phyloP scores from a whole-genome alignment of 2,797 vertebrate species.

The Gymnothorax javanicus region DNA sequence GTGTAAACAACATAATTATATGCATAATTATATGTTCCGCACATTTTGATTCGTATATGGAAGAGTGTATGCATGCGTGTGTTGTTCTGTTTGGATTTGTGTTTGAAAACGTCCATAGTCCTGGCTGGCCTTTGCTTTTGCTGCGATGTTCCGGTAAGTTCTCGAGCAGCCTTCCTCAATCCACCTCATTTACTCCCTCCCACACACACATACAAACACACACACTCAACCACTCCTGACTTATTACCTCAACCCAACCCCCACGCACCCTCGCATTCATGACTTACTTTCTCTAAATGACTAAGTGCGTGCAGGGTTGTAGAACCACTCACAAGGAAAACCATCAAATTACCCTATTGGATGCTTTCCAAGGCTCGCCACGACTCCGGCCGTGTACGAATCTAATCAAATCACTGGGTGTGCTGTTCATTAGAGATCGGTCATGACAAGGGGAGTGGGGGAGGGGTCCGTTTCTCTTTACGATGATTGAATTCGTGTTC shows the following conservation, averaged over 20 bases:
- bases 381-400: background rate
- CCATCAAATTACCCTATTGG: background rate
- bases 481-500: slow-evolving; percentile 4
- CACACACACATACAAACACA: too few relatives aligned
- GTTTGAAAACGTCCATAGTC: background rate
- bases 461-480: background rate
- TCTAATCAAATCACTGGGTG: slow-evolving; percentile 13
- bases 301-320: background rate
- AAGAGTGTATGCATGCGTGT: slow-evolving; percentile 51
- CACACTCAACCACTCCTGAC: background rate
- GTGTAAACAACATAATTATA: background rate
- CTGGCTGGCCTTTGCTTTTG: background rate
- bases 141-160: background rate
- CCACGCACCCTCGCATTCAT: background rate
- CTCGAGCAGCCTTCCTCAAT: background rate
- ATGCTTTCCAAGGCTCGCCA: slow-evolving; percentile 1
- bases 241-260: background rate
- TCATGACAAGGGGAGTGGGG: slow-evolving; percentile 6
- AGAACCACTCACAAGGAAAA: background rate
- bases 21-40: slow-evolving; percentile 17
- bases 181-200: background rate
- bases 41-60: slow-evolving; percentile 38
- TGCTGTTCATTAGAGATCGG: slow-evolving; percentile 17
- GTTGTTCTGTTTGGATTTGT: slow-evolving; percentile 55
- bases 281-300: slow-evolving; percentile 24